Evolutionary conservation across 2,797 vertebrate genomes (phyloP), one percentile per base, ranked within the genome.

Genomic region (Dallia pectoralis): DNA sequence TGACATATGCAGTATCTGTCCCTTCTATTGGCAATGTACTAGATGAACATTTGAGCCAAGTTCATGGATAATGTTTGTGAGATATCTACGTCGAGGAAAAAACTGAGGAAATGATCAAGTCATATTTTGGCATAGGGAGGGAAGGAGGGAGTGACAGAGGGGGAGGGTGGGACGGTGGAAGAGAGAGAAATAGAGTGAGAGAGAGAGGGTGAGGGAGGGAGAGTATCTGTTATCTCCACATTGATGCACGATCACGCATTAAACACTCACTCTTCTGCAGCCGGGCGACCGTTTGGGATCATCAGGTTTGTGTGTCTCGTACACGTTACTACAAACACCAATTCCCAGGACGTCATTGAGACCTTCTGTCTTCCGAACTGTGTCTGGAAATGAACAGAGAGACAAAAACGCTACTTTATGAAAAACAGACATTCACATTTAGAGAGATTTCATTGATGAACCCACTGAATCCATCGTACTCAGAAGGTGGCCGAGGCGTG

Each of bases 281-380:
- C 14, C 8, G 0, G 82, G 77, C 0, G 75, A 73, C 56, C 78
- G 73, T 70, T 59, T 32, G 2, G 78, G 72, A 69, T 72, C 75
- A 71, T 85, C 75, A 84, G 73, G 64, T 75, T 68, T 73, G 65
- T 59, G 61, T 3, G 75, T 56, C 14, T 27, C 75, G 51, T 79
- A 78, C 74, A 67, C 81, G 73, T 65, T 61, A 49, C 61, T 69
- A 15, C 36, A 47, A 9, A 69, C 71, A 9, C 67, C 62, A 25
- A 93, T 91, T 83, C 92, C 94, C 68, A 95, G 86, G 67, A 93
- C 81, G 0, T 94, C 92, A 22, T 92, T 93, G 72, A 97, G 84
- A 81, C 87, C 87, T 76, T 96, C 93, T 0, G 92, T 96, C 85
- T 94, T 90, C 1, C 82, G 81, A 2, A 94, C 87, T 65, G 87